A percentile compares a stretch with the other conserved stretches of the same genome.
Conservation (phyloP, 2,113 vertebrate genomes). For the Anarrhichthys ocellatus region DNA sequence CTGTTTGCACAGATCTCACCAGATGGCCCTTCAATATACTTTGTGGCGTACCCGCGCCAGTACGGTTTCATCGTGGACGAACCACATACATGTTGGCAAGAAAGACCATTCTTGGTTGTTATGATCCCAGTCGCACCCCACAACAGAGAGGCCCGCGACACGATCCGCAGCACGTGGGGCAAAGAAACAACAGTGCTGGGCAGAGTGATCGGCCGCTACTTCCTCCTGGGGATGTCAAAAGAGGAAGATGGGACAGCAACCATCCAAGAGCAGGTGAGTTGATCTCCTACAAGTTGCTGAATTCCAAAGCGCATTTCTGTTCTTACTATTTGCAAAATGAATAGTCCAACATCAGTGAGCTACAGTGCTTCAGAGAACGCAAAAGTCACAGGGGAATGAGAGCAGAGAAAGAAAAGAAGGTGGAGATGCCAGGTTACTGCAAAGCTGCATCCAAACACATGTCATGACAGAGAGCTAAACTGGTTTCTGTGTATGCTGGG, state of each 20-base stretch:
- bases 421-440: background rate
- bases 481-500: background rate
- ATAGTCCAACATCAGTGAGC: background rate
- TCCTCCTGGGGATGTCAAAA: constrained; percentile 49
- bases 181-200: constrained; percentile 7
- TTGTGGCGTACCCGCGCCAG: constrained; percentile 49
- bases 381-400: background rate
- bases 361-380: constrained; percentile 11
- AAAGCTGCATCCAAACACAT: background rate
- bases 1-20: constrained; percentile 6
- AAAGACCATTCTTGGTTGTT: constrained; percentile 61
- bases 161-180: constrained; percentile 60
- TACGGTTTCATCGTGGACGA: constrained; percentile 54
- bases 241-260: background rate
- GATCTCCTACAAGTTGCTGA: background rate
- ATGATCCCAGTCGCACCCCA: constrained; percentile 50
- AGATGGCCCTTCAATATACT: background rate
- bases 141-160: constrained; percentile 46
- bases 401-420: background rate
- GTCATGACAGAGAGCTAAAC: background rate
- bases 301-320: background rate
- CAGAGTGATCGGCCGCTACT: constrained; percentile 48
- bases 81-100: constrained; percentile 39
- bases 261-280: constrained; percentile 40
- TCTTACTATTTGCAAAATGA: background rate